phyloP scores from a whole-genome alignment of 2,888 invertebrate species.

The Xestia ashworthii region DNA sequence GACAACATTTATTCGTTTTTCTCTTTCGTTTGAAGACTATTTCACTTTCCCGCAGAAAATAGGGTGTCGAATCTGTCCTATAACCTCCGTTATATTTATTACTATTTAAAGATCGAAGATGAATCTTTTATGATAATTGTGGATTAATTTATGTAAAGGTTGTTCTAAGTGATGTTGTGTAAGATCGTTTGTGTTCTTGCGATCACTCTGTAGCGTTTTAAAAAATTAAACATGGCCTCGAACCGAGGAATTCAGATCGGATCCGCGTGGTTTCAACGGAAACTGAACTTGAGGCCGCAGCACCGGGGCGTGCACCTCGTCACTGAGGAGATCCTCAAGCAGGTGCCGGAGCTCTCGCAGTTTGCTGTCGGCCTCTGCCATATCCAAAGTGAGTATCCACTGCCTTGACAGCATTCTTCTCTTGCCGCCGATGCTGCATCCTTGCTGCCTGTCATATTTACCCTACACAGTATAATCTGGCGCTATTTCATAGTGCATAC shows the following conservation, averaged over 20 bases:
- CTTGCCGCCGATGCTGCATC: constrained; percentile 85
- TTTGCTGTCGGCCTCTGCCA: constrained; percentile 99
- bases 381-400: constrained; percentile 96
- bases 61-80: constrained; percentile 91
- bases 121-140: constrained; percentile 93
- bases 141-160: constrained; percentile 90
- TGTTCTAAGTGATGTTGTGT: constrained; percentile 90
- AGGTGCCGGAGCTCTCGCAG: constrained; percentile 98
- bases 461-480: constrained; percentile 72
- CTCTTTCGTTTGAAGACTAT: constrained; percentile 88
- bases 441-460: constrained; percentile 81
- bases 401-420: constrained; percentile 69
- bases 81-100: constrained; percentile 90
- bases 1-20: constrained; percentile 85
- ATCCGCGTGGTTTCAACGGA: constrained; percentile 99
- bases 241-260: constrained; percentile 98
- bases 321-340: constrained; percentile 98
- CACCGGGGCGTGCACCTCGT: constrained; percentile 99
- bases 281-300: constrained; percentile 98
- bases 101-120: constrained; percentile 90
- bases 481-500: constrained; percentile 68
- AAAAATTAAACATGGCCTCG: constrained; percentile 95
- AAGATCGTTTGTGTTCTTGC: constrained; percentile 89
- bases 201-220: constrained; percentile 89
- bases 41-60: constrained; percentile 91